phyloP scores from a whole-genome alignment of 2,888 invertebrate genomes.

The Acronicta aceris region DNA sequence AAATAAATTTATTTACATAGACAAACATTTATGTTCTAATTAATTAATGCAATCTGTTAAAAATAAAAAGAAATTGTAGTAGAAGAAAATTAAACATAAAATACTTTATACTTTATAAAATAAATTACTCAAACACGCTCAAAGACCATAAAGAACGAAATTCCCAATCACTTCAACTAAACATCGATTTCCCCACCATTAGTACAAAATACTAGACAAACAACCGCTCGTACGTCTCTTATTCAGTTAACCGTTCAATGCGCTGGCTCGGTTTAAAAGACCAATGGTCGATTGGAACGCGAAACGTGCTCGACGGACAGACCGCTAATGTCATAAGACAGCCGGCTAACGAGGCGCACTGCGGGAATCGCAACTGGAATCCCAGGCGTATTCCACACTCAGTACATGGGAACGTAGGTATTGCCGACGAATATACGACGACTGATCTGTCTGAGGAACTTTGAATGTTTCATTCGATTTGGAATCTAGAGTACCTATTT shows the following conservation, averaged over 20 bases:
- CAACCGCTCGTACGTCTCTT: slow-evolving; percentile 18
- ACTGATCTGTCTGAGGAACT: slow-evolving; percentile 35
- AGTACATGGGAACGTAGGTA: slow-evolving; percentile 34
- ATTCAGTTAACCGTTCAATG: slow-evolving; percentile 52
- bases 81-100: too few species aligned
- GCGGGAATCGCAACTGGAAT: slow-evolving; percentile 64
- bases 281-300: slow-evolving; percentile 53
- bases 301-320: slow-evolving; percentile 57
- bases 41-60: too few species aligned
- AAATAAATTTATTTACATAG: too few species aligned
- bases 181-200: slow-evolving; percentile 1
- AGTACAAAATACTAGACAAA: slow-evolving; percentile 25
- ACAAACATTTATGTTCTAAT: too few species aligned
- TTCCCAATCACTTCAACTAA: slow-evolving; percentile 9
- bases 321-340: slow-evolving; percentile 82
- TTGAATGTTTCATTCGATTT: slow-evolving; percentile 36
- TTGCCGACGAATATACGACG: slow-evolving; percentile 19
- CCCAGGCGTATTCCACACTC: slow-evolving; percentile 43
- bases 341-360: slow-evolving; percentile 74
- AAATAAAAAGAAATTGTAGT: too few species aligned
- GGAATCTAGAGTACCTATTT: not conserved
- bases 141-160: not conserved
- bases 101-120: too few species aligned
- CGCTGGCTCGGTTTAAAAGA: slow-evolving; percentile 52
- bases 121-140: too few species aligned